A percentile compares a stretch with the other conserved stretches of the same genome.
phyloP scores from a whole-genome alignment of 2,888 invertebrate genomes.

The Hybos culiciformis region DNA sequence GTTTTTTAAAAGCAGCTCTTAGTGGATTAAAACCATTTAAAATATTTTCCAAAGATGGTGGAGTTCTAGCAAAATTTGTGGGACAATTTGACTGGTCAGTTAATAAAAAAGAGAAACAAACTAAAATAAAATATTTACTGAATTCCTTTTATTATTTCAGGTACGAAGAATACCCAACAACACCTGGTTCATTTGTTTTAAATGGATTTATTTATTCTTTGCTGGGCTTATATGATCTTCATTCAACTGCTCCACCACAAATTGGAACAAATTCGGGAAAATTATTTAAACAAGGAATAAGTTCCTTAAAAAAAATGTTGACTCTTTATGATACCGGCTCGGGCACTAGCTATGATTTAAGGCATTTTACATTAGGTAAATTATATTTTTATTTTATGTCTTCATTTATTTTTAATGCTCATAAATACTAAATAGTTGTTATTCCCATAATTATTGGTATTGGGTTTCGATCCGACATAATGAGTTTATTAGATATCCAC shows the following conservation, averaged over 20 bases:
- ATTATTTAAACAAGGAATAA: conserved; percentile 73
- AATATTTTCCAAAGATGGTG: conserved; percentile 58
- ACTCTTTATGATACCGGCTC: conserved; percentile 90
- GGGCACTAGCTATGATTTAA: conserved; percentile 88
- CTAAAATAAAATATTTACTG: not conserved
- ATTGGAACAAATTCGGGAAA: conserved; percentile 57
- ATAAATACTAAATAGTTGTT: not conserved
- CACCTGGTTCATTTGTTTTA: conserved; percentile 85
- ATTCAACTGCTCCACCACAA: conserved; percentile 58
- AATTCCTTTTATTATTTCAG: conserved; percentile 30
- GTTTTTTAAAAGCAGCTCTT: conserved; percentile 70
- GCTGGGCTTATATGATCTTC: conserved; percentile 90
- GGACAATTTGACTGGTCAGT: conserved; percentile 75
- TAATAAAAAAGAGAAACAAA: conserved; percentile 26
- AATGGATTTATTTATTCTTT: conserved; percentile 98
- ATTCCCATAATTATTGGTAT: too few relatives aligned
- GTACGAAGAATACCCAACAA: conserved; percentile 98
- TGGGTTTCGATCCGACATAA: too few relatives aligned
- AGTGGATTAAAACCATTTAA: conserved; percentile 68
- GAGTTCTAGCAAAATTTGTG: conserved; percentile 74
- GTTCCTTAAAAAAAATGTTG: conserved; percentile 73
- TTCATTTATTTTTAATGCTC: not conserved
- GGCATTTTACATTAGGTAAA: conserved; percentile 73
- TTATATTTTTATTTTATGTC: not conserved
- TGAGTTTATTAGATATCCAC: too few relatives aligned